Conservation (phyloP, 2,113 vertebrate species). For the Ardeotis arabs region DNA sequence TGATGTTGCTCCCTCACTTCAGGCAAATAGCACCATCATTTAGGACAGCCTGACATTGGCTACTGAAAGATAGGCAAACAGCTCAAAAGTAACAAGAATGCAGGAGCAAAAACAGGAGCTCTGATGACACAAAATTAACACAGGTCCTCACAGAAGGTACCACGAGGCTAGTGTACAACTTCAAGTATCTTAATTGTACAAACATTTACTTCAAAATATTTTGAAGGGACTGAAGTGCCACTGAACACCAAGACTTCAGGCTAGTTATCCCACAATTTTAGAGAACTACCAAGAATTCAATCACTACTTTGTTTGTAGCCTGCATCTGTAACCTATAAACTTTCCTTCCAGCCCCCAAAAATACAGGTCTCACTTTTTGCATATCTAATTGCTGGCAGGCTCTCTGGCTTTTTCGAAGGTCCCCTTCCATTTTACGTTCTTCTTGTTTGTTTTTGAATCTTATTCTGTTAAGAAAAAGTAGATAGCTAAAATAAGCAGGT, state of each 20-base stretch:
- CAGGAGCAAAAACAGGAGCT: background rate
- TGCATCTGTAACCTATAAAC: background rate
- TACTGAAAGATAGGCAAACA: background rate
- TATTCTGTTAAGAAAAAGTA: constrained; percentile 72
- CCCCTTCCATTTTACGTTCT: constrained; percentile 87
- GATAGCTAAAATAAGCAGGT: background rate
- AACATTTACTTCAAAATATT: background rate
- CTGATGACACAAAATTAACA: background rate
- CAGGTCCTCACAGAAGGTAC: background rate
- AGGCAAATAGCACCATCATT: background rate
- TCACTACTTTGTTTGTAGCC: background rate
- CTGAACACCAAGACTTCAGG: background rate
- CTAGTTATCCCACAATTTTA: background rate
- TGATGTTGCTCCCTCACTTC: background rate
- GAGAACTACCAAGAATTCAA: background rate
- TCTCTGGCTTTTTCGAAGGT: constrained; percentile 88
- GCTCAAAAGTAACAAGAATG: background rate
- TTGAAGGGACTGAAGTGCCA: background rate
- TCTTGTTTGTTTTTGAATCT: constrained; percentile 91
- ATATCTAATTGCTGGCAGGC: constrained; percentile 92
- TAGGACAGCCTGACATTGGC: background rate
- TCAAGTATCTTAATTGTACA: background rate
- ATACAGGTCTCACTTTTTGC: constrained; percentile 81
- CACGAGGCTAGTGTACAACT: background rate
- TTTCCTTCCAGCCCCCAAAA: background rate